A percentile compares a stretch with the other conserved stretches of the same genome.
Evolutionary conservation across 2,113 vertebrate genomes (phyloP).

Genomic region (Zootoca vivipara): DNA sequence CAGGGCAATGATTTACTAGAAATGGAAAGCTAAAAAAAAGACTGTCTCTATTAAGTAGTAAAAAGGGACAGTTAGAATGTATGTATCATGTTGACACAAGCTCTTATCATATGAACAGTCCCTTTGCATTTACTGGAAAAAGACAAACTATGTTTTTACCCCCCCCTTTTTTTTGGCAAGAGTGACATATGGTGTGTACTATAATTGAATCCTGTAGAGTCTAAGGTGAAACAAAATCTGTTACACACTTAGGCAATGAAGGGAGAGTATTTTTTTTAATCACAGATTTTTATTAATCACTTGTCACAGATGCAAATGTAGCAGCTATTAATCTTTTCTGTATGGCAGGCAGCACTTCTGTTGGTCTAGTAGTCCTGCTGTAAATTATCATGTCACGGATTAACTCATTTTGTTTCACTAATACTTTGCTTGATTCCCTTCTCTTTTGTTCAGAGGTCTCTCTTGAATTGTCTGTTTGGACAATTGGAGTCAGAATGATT

Average conservation of each 20-base stretch:
- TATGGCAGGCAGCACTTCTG: slow-evolving; percentile 66
- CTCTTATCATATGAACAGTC: not conserved
- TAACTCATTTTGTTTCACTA: slow-evolving; percentile 75
- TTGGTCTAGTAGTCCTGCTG: slow-evolving; percentile 60
- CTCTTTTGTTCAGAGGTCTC: slow-evolving; percentile 59
- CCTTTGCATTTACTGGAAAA: not conserved
- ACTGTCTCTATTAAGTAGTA: not conserved
- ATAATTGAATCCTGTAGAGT: slow-evolving; percentile 36
- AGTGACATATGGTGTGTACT: slow-evolving; percentile 38
- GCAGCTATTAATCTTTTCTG: slow-evolving; percentile 73
- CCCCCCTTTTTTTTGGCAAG: slow-evolving; percentile 2
- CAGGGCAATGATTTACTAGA: not conserved
- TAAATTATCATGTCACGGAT: slow-evolving; percentile 77
- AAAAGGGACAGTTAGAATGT: not conserved
- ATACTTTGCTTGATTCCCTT: slow-evolving; percentile 66
- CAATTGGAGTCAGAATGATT: slow-evolving; percentile 74
- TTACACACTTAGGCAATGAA: slow-evolving; percentile 58
- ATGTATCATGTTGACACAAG: not conserved
- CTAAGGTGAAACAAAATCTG: slow-evolving; percentile 53
- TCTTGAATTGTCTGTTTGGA: slow-evolving; percentile 67
- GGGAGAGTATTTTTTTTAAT: slow-evolving; percentile 62
- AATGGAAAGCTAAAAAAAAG: not conserved
- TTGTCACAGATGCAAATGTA: slow-evolving; percentile 68
- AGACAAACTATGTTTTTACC: not conserved
- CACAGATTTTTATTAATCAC: slow-evolving; percentile 74